Evolutionary conservation across 2,888 invertebrate genomes (phyloP).

Genomic region (Mylabris sibirica): DNA sequence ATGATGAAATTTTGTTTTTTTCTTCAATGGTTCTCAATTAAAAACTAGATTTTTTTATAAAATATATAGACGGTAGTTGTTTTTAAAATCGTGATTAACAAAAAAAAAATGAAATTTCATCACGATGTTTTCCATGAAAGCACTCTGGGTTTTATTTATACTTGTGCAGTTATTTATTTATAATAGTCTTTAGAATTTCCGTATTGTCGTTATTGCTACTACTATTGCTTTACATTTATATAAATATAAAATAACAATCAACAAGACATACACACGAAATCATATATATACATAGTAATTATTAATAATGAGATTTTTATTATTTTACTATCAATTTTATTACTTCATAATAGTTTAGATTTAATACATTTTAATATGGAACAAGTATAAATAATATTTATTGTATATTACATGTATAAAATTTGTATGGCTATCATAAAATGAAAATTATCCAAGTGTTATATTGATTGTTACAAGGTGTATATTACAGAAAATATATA

Average conservation of each 20-base stretch:
- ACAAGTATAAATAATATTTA: conserved; percentile 44
- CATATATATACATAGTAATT: not conserved
- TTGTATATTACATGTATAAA: conserved; percentile 48
- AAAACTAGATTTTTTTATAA: not conserved
- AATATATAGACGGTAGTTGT: not conserved
- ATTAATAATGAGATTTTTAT: not conserved
- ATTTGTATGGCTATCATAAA: conserved; percentile 44
- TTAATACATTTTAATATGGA: conserved; percentile 23
- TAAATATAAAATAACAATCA: not conserved
- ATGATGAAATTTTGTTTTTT: conserved; percentile 40
- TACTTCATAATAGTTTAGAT: conserved; percentile 1
- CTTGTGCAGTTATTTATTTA: conserved; percentile 39
- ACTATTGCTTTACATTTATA: not conserved
- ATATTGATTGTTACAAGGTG: conserved; percentile 47
- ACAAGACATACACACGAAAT: not conserved
- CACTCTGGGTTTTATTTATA: conserved; percentile 45
- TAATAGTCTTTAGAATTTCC: conserved; percentile 3
- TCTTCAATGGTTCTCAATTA: not conserved
- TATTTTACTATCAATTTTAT: not conserved
- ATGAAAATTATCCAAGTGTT: conserved; percentile 43
- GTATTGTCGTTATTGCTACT: not conserved
- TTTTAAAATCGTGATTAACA: conserved; percentile 27
- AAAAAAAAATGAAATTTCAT: conserved; percentile 41
- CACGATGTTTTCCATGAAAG: conserved; percentile 53
- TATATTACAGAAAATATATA: conserved; percentile 46